Conservation (phyloP, 2,113 vertebrate genomes). For the Neolamprologus caudopunctatus region DNA sequence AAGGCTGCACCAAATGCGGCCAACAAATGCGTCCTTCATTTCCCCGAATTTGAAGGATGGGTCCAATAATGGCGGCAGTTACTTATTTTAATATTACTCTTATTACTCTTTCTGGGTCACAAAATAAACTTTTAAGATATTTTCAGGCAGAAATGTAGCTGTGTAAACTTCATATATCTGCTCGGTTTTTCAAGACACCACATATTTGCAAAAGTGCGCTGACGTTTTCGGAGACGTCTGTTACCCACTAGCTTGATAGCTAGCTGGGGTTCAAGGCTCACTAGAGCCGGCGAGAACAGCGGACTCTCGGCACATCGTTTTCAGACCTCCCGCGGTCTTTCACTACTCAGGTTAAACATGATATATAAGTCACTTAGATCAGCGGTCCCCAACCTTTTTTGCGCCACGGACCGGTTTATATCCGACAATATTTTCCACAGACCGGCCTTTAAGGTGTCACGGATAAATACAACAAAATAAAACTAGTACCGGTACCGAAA, state of each 20-base stretch:
- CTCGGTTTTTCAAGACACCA: fast-evolving
- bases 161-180: not conserved
- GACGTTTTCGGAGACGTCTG: fast-evolving
- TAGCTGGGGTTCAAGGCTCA: fast-evolving
- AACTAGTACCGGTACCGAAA: no score
- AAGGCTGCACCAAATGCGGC: not conserved
- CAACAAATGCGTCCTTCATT: not conserved
- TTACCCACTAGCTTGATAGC: not conserved
- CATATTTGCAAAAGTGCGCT: fast-evolving
- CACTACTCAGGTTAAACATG: not conserved
- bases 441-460: no score
- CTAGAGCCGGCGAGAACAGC: not conserved
- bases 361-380: not conserved
- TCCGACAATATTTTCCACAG: no score
- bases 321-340: not conserved
- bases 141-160: not conserved
- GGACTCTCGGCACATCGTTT: not conserved
- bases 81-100: not conserved
- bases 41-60: not conserved
- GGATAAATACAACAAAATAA: no score
- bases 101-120: not conserved
- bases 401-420: no score
- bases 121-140: not conserved
- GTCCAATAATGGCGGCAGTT: not conserved
- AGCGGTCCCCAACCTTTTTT: no score